Conservation (phyloP, 2,113 vertebrate genomes). For the Apeltes quadracus region DNA sequence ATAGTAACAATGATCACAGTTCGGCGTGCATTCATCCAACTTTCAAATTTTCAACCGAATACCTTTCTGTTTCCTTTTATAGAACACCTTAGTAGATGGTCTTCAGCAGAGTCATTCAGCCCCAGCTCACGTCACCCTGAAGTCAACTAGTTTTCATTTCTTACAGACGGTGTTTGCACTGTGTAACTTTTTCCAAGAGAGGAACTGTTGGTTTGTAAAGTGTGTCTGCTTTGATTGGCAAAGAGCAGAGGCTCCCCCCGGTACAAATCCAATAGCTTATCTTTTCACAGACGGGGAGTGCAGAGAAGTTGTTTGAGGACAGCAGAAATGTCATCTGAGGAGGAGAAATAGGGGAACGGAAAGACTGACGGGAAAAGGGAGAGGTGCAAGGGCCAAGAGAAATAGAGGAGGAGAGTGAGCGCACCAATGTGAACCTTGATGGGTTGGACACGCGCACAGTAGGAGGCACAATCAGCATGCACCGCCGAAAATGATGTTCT, state of each 20-base stretch:
- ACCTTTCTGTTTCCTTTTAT: not conserved
- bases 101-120: constrained; percentile 4
- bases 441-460: constrained; percentile 74
- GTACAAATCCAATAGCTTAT: constrained; percentile 52
- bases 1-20: not conserved
- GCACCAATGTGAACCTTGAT: constrained; percentile 77
- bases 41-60: not conserved
- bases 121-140: not conserved
- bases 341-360: constrained; percentile 46
- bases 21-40: not conserved
- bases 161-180: not conserved
- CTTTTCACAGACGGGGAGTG: constrained; percentile 5
- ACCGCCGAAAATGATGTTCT: constrained; percentile 67
- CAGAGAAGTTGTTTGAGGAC: constrained; percentile 42
- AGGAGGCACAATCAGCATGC: constrained; percentile 74
- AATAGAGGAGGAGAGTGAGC: constrained; percentile 40
- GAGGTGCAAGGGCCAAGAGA: constrained; percentile 23
- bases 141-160: constrained; percentile 9
- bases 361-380: constrained; percentile 44
- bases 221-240: constrained; percentile 38
- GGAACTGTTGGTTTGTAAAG: constrained; percentile 38
- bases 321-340: constrained; percentile 57
- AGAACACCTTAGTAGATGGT: not conserved
- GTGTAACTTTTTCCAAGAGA: constrained; percentile 31
- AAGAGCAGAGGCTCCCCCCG: constrained; percentile 28